Evolutionary conservation across 2,888 invertebrate species (phyloP).

Genomic region (Drosophila histrio): DNA sequence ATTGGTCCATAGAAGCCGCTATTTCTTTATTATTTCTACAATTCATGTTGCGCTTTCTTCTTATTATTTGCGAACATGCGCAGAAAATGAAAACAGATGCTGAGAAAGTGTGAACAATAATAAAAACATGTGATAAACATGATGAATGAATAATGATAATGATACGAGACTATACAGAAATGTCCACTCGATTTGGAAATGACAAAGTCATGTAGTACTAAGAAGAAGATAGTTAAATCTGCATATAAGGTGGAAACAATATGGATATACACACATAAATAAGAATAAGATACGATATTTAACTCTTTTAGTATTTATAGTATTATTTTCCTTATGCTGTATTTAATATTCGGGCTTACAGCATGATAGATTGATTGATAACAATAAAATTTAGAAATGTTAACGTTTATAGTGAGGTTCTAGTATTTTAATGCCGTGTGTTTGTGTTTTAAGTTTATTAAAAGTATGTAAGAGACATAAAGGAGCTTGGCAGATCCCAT

Average conservation of each 20-base stretch:
- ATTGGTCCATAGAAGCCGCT: conserved; percentile 36
- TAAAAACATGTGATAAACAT: conserved; percentile 6
- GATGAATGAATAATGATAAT: background rate
- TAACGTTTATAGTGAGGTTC: background rate
- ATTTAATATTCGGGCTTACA: too few species aligned
- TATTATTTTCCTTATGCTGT: too few species aligned
- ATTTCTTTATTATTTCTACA: background rate
- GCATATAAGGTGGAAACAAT: background rate
- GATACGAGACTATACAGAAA: too few species aligned
- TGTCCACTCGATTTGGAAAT: background rate
- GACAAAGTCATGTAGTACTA: background rate
- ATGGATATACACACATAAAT: too few species aligned
- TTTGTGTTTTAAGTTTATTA: too few species aligned
- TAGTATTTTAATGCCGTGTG: background rate
- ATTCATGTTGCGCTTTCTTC: conserved; percentile 48
- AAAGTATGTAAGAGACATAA: too few species aligned
- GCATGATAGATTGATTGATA: too few species aligned
- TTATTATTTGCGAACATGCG: conserved; percentile 29
- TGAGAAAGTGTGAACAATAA: conserved; percentile 7
- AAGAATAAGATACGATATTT: too few species aligned
- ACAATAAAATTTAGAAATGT: background rate
- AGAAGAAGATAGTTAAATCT: background rate
- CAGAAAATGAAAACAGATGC: conserved; percentile 2
- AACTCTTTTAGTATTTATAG: too few species aligned
- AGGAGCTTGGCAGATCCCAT: too few species aligned